phyloP scores from a whole-genome alignment of 2,888 invertebrate genomes.

The Parthenolecanium corni region DNA sequence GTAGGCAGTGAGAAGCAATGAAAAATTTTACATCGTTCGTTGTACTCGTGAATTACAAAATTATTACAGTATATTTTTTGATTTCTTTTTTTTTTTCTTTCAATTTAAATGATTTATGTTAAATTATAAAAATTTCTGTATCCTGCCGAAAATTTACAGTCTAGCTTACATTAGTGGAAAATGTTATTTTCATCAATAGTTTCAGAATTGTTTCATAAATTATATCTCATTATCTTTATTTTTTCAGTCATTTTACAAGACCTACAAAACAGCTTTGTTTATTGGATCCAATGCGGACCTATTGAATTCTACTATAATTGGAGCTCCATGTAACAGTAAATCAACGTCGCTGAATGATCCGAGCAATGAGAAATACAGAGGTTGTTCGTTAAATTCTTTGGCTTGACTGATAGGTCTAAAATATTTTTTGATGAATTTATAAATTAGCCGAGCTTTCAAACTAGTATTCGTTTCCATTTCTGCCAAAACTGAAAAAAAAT shows the following conservation, averaged over 20 bases:
- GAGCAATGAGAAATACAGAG: slow-evolving; percentile 6
- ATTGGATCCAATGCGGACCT: slow-evolving; percentile 1
- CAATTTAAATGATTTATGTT: background rate
- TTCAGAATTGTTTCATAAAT: no score
- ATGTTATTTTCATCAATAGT: no score
- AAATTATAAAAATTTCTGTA: background rate
- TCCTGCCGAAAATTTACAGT: no score
- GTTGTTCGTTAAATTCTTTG: slow-evolving; percentile 3
- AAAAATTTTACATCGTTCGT: no score
- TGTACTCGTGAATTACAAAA: no score
- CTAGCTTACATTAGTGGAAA: no score
- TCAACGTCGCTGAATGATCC: slow-evolving; percentile 8
- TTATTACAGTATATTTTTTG: background rate
- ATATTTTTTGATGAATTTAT: no score
- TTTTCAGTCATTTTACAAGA: background rate
- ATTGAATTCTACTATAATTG: slow-evolving; percentile 10
- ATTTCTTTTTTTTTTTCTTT: background rate
- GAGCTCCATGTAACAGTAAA: slow-evolving; percentile 12
- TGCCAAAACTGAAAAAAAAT: no score
- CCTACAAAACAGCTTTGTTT: slow-evolving; percentile 3
- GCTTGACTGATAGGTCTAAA: background rate
- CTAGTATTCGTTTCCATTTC: no score
- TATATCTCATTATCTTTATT: background rate
- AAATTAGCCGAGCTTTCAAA: no score
- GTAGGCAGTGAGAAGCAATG: no score